These are phyloP conservation scores for Harpagifer antarcticus DNA, from an alignment of 2,797 vertebrate species.

Conservation along the genomic window DNA sequence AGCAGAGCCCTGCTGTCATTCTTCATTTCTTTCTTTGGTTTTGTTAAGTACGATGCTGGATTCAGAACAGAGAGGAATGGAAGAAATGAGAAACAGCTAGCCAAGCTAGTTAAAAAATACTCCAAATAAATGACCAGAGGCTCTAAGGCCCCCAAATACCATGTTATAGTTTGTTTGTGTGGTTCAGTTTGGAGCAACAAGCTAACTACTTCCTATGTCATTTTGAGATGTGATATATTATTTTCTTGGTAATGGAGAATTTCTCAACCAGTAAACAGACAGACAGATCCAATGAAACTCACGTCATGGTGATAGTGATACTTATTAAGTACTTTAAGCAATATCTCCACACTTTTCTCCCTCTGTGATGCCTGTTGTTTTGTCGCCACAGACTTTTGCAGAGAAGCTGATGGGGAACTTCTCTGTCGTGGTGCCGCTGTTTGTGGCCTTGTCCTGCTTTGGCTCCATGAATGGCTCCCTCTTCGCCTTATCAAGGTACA, in stretches of 20 bases:
- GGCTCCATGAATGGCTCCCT: constrained; percentile 94
- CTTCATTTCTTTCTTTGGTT: not conserved
- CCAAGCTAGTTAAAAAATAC: not conserved
- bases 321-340: not conserved
- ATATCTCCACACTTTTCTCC: not conserved
- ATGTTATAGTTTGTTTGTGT: not conserved
- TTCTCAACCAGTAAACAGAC: not conserved
- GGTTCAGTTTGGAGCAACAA: not conserved
- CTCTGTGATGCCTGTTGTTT: not conserved
- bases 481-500: constrained; percentile 94
- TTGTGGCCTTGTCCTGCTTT: constrained; percentile 95
- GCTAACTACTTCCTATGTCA: not conserved
- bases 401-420: constrained; percentile 91
- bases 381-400: constrained; percentile 89
- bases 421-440: constrained; percentile 91
- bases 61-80: not conserved
- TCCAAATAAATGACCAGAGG: not conserved
- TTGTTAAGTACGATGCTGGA: not conserved
- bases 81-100: not conserved
- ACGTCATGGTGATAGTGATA: too few relatives aligned
- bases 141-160: not conserved
- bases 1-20: not conserved
- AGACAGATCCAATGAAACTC: too few relatives aligned
- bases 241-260: not conserved
- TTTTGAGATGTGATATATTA: not conserved